Conservation (phyloP, 1,140 invertebrate genomes). For the Hylaeus anthracinus region DNA sequence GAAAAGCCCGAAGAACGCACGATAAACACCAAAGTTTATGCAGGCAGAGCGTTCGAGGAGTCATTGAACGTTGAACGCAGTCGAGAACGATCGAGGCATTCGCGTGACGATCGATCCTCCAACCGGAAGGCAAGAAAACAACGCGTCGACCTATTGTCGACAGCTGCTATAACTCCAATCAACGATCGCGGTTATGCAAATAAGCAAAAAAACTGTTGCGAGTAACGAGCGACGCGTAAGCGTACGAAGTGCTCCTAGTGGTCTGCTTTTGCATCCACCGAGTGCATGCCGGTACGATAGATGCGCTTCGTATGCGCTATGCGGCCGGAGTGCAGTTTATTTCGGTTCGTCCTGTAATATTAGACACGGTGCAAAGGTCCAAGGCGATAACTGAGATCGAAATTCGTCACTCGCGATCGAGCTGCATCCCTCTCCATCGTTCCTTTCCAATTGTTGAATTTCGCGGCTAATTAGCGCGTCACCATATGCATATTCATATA, state of each 20-base stretch:
- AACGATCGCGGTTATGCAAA: constrained; percentile 13
- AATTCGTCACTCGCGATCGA: too few species aligned
- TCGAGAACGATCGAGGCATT: not conserved
- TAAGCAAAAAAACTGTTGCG: constrained; percentile 5
- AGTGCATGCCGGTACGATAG: not conserved
- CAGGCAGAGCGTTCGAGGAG: too few species aligned
- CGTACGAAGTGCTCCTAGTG: too few species aligned
- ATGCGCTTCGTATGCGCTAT: not conserved
- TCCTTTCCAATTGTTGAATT: too few species aligned
- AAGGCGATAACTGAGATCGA: not conserved
- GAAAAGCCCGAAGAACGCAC: too few species aligned
- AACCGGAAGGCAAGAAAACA: not conserved
- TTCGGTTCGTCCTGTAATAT: constrained; percentile 54
- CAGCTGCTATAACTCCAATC: not conserved
- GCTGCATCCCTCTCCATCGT: too few species aligned
- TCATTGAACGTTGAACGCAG: too few species aligned
- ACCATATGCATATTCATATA: too few species aligned
- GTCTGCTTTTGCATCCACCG: too few species aligned
- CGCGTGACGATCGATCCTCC: not conserved
- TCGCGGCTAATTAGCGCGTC: too few species aligned
- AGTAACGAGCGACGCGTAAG: not conserved
- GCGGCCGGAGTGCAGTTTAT: constrained; percentile 34
- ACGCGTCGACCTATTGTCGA: too few species aligned
- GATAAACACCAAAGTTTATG: too few species aligned
- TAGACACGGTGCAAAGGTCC: constrained; percentile 44